These are phyloP conservation scores for Clepsis dumicolana DNA, from an alignment of 2,888 invertebrate species.

Conservation along the genomic window DNA sequence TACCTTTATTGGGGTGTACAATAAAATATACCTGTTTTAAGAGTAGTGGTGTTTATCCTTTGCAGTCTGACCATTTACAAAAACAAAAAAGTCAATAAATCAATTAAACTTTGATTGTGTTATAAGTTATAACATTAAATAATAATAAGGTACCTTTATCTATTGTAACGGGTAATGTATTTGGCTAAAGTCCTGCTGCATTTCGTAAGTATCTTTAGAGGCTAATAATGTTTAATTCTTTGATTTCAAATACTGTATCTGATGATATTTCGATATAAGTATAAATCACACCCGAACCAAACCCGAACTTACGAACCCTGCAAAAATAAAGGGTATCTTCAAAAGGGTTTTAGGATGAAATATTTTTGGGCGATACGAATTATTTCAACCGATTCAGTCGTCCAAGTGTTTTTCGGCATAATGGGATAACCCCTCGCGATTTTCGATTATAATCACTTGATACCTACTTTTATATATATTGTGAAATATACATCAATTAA, in stretches of 20 bases:
- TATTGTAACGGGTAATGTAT: too few relatives aligned
- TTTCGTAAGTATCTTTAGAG: too few relatives aligned
- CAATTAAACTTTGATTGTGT: too few relatives aligned
- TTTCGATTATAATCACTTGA: not conserved
- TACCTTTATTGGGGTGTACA: too few relatives aligned
- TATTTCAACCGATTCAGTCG: constrained; percentile 3
- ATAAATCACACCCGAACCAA: not conserved
- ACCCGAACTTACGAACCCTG: not conserved
- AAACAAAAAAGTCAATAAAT: too few relatives aligned
- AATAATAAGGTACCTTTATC: too few relatives aligned
- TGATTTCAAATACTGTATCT: not conserved
- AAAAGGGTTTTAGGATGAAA: constrained; percentile 9
- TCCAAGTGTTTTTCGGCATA: not conserved
- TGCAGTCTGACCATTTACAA: too few relatives aligned
- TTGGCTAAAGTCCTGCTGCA: too few relatives aligned
- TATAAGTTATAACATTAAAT: too few relatives aligned
- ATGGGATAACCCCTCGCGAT: not conserved
- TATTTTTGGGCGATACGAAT: constrained; percentile 1
- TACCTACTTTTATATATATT: not conserved
- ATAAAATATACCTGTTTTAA: too few relatives aligned
- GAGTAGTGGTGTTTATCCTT: too few relatives aligned
- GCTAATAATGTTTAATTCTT: not conserved
- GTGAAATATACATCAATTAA: too few relatives aligned
- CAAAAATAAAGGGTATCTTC: constrained; percentile 7
- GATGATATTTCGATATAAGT: not conserved